Base-by-base conservation (phyloP, 1,140 invertebrate genomes). In the Lasioglossum baleicum region DNA sequence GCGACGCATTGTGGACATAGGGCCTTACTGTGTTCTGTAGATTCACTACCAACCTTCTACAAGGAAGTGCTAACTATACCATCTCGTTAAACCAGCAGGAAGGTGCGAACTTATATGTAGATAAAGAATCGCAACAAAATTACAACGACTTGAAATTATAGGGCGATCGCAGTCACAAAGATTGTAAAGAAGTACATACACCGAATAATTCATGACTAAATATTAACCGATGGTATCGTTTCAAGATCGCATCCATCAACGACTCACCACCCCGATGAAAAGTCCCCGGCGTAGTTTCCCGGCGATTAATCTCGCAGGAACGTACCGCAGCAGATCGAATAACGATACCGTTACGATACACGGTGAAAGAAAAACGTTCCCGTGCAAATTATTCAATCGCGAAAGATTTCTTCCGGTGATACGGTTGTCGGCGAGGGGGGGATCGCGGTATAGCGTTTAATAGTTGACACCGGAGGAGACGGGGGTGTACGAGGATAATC, bases 401-500 rank as follows among this genome's bases (percentile, higher is more conserved):
- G 10, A 4, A 26, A 35, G 26, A 58, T 35, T 63, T 35, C 61
- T n/a, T 58, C 56, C 56, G 56, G 42, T 2, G 8, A 48, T n/a
- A 66, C 64, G 20, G 40, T 44, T 44, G 40, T 66, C 35, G 64
- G 44, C 20, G 40, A 5, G 40, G 17, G 7, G 11, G 11, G 3
- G 65, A n/a, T 3, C 42, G 11, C 13, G 6, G 65, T 42, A 13
- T 7, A 26, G 26, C 22, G 40, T 63, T 71, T 22, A 31, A 78
- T 64, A 44, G 69, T 56, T 71, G 72, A 78, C 60, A 48, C 65
- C 65, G 63, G 11, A 17, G 31, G 69, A 22, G 56, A 66, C 61
- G 42, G 64, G 70, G 76, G 81, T 72, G 63, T 81, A 77, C 40
- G 68, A 60, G 83, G 68, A 85, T 85, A 85, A 81, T 83, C 60